Base-by-base conservation (phyloP, 1,140 invertebrate species). In the Drosophila hydei region DNA sequence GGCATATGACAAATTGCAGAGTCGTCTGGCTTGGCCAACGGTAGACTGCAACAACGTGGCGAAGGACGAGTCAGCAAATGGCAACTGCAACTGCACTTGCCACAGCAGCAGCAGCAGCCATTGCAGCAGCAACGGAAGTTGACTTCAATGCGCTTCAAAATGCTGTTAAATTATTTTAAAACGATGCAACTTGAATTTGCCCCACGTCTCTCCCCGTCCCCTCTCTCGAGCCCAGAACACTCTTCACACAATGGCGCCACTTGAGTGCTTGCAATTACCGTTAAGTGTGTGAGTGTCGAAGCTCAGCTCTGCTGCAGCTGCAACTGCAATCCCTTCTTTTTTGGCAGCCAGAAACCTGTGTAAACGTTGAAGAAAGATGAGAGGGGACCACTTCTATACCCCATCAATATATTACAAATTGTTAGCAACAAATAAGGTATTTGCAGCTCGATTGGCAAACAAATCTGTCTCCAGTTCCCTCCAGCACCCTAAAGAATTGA, bases 111-210 rank as follows among this genome's bases (percentile, higher is more conserved):
- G 74, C 74, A 60, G 19, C 18, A 8, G 47, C 47, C 21, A 23
- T 16, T 18, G 62, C 62, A 58, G 71, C 65, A 60, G 72, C 58
- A 80, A 69, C 80, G 80, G 81, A 85, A 85, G 80, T 85, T 76
- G 70, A 65, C 80, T 87, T 81, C 77, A 85, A 85, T 85, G 81
- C 81, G 77, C 67, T 85, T 77, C 83, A 75, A 85, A 85, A 87
- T 81, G 81, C 83, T 87, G 77, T 87, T 87, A 87, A 87, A 87
- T 87, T 87, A 87, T 87, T 87, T 87, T 81, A 81, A 87, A 87
- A 88, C 65, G 80, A 68, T 79, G 69, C 76, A 75, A 63, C 58
- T 77, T 30, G 45, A 55, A 42, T 56, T 47, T 58, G 14, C 7
- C 5, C 14, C 5, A 2, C 7, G 6, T 1, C 21, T 33, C 14